Base-by-base conservation (phyloP, 2,797 vertebrate genomes). In the Molossus molossus region DNA sequence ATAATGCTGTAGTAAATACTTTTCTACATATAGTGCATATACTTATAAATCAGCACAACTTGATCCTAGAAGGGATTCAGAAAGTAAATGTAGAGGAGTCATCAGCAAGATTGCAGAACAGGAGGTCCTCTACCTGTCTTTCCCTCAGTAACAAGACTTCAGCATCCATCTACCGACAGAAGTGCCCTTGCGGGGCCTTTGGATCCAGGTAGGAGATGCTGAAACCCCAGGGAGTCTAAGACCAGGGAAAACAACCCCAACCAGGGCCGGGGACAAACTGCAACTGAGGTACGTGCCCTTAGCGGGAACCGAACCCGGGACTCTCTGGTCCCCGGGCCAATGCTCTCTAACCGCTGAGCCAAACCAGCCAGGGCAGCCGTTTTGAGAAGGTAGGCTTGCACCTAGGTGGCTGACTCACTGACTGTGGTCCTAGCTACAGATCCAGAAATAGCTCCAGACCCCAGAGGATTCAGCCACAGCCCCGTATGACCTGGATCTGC, bases 21-120 rank as follows among this genome's bases (percentile, higher is more conserved):
- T 95, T 83, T 81, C 8, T 73, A 55, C 9, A 27, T 79, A 55
- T 40, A 82, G 57, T 83, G 33, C n/a, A 53, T 84, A 86, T 67
- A 83, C 37, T 67, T 95, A 90, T 70, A 76, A 94, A 80, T 90
- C 29, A 94, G 73, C 21, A 62, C 70, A 87, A 40, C 14, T 95
- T 58, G 6, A 60, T 40, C 33, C 60, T 80, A 75, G 37, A 95
- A 90, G 79, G 6, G 20, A 84, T 76, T 92, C 65, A 85, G 57
- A 84, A 92, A 90, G 53, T 81, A 87, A 89, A 79, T 62, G 10
- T 70, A 72, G 15, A 29, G 87, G 29, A 70, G 37, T 90, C 23
- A 6, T 80, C 27, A 45, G 25, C 62, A 85, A 70, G 50, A 20
- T 58, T 57, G 37, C 72, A 15, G 11, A 57, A 70, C 29, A 73